These are phyloP conservation scores for Eupsittula cactorum DNA, from an alignment of 2,113 vertebrate genomes.

Conservation along the genomic window DNA sequence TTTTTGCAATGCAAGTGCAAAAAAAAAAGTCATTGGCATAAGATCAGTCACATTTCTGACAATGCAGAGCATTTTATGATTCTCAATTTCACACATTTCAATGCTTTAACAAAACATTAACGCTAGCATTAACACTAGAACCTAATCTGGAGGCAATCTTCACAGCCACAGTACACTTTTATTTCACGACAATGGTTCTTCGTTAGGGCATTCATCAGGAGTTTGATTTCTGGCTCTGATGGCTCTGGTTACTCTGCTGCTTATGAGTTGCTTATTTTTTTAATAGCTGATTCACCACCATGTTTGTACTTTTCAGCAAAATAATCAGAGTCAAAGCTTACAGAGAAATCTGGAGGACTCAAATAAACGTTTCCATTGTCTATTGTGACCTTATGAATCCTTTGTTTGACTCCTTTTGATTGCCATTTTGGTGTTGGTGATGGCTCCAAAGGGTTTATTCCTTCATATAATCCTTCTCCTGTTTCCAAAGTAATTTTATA, in stretches of 20 bases:
- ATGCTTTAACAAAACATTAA: not conserved
- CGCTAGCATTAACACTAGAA: not conserved
- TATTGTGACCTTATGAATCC: conserved; percentile 82
- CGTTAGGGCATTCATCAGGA: not conserved
- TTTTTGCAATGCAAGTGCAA: not conserved
- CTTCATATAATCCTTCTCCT: conserved; percentile 89
- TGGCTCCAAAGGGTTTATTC: conserved; percentile 74
- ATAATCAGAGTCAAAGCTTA: conserved; percentile 86
- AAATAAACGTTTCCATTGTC: conserved; percentile 83
- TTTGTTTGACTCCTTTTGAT: conserved; percentile 92
- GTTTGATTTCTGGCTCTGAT: not conserved
- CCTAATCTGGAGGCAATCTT: not conserved
- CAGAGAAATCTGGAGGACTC: conserved; percentile 73
- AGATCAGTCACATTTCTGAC: not conserved
- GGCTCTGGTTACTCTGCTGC: not conserved
- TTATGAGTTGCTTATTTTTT: not conserved
- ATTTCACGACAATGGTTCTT: not conserved
- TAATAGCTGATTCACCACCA: conserved; percentile 49
- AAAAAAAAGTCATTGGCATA: not conserved
- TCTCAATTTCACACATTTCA: not conserved
- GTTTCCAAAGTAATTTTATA: conserved; percentile 87
- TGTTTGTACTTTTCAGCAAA: conserved; percentile 85
- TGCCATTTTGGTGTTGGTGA: conserved; percentile 77
- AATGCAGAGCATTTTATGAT: not conserved
- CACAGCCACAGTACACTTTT: not conserved